phyloP scores from a whole-genome alignment of 2,797 vertebrate species.

The Dicrostonyx torquatus region DNA sequence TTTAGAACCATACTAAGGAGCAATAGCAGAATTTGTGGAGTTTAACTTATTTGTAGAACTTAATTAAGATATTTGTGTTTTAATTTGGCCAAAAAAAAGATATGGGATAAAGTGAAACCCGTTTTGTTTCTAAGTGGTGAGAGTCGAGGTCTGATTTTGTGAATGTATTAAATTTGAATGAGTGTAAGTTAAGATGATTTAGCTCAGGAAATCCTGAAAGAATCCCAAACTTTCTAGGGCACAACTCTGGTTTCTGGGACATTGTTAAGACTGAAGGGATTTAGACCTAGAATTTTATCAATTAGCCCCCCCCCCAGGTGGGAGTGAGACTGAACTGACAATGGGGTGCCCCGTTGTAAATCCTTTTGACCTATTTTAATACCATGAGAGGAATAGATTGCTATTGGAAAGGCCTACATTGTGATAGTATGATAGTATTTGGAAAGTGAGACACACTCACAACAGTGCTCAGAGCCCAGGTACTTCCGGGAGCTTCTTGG shows the following conservation, averaged over 20 bases:
- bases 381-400: not conserved
- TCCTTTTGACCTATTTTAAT: constrained; percentile 33
- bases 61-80: constrained; percentile 13
- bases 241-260: constrained; percentile 28
- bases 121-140: not conserved
- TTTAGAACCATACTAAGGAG: not conserved
- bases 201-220: constrained; percentile 14
- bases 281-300: not conserved
- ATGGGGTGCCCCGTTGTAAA: not conserved
- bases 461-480: not conserved
- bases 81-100: constrained; percentile 3
- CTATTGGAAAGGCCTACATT: not conserved
- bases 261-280: not conserved
- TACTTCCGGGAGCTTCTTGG: not conserved
- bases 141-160: not conserved
- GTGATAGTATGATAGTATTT: not conserved
- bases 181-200: constrained; percentile 17
- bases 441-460: not conserved
- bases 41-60: not conserved
- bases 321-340: not conserved
- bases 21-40: not conserved
- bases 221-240: constrained; percentile 20
- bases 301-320: not conserved
- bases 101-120: not conserved
- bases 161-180: constrained; percentile 1